Conservation (phyloP, 2,113 vertebrate species). For the Anguilla rostrata region DNA sequence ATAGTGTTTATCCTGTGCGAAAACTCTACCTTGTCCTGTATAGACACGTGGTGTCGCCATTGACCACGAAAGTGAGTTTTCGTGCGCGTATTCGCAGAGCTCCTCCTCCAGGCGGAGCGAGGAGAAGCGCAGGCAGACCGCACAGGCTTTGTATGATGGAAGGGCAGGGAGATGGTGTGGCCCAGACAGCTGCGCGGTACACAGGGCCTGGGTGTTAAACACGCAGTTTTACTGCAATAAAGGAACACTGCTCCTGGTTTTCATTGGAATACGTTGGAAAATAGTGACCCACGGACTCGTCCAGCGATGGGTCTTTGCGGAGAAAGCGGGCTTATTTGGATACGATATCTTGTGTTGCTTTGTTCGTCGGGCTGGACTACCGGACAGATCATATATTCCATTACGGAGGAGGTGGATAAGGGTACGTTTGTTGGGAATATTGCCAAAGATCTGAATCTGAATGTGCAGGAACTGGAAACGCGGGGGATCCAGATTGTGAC, state of each 20-base stretch:
- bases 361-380: conserved; percentile 3
- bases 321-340: neutral
- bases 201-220: too few relatives aligned
- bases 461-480: conserved; percentile 12
- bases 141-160: too few relatives aligned
- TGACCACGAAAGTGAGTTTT: neutral
- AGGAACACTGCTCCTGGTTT: too few relatives aligned
- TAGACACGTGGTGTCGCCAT: conserved; percentile 9
- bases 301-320: neutral
- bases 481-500: conserved; percentile 15
- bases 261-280: too few relatives aligned
- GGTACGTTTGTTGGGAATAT: conserved; percentile 20
- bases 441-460: conserved; percentile 22
- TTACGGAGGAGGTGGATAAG: conserved; percentile 16
- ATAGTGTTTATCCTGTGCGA: too few relatives aligned
- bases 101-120: neutral
- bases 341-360: neutral
- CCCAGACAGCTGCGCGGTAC: too few relatives aligned
- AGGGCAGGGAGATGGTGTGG: too few relatives aligned
- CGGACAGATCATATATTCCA: conserved; percentile 8
- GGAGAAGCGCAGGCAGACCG: too few relatives aligned
- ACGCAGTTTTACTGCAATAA: too few relatives aligned
- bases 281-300: too few relatives aligned
- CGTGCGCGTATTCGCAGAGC: neutral
- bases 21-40: neutral